Evolutionary conservation across 2,113 vertebrate genomes (phyloP).

Genomic region (Sigmodon hispidus): DNA sequence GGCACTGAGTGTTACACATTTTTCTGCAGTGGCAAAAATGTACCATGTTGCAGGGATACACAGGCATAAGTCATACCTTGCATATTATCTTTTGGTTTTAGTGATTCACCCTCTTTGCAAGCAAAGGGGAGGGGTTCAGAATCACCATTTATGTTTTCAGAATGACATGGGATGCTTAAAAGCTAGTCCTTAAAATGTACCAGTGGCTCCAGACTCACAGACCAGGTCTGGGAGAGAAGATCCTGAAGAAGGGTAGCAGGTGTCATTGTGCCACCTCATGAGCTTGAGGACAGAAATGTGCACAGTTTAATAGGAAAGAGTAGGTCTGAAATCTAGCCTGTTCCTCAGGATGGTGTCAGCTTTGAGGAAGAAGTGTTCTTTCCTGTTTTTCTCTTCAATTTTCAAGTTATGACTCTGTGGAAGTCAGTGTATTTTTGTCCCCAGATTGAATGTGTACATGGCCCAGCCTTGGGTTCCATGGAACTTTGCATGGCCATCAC

Average conservation of each 20-base stretch:
- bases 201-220: not conserved
- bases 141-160: slow-evolving; percentile 8
- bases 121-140: not conserved
- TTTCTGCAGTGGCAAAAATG: not conserved
- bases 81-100: not conserved
- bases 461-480: not conserved
- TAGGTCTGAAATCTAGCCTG: not conserved
- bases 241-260: not conserved
- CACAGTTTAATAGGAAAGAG: not conserved
- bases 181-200: not conserved
- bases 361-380: not conserved
- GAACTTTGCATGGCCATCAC: rapidly evolving
- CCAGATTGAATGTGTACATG: not conserved
- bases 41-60: not conserved
- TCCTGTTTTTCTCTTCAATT: not conserved
- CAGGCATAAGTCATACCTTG: not conserved
- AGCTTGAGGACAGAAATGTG: not conserved
- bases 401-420: not conserved
- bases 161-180: slow-evolving; percentile 21
- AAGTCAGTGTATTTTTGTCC: not conserved
- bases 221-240: not conserved
- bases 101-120: not conserved
- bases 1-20: not conserved
- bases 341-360: not conserved
- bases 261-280: not conserved